Conservation (phyloP, 2,113 vertebrate species). For the Varanus salvator region DNA sequence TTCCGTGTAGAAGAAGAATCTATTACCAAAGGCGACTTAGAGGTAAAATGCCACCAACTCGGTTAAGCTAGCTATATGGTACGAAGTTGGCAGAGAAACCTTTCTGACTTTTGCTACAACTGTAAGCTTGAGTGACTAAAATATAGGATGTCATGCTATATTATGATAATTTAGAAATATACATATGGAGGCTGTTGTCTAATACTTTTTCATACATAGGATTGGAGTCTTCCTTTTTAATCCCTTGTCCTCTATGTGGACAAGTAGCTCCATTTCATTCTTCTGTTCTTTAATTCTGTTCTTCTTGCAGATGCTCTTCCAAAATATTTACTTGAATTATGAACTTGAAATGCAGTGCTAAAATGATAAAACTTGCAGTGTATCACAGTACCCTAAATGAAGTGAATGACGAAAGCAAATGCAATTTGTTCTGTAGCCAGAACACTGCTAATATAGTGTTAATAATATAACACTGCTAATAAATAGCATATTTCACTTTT, state of each 20-base stretch:
- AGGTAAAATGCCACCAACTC: conserved; percentile 85
- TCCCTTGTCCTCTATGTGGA: neutral
- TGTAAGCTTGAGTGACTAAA: neutral
- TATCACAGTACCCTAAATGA: conserved; percentile 16
- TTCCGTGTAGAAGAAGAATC: conserved; percentile 98
- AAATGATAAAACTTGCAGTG: conserved; percentile 51
- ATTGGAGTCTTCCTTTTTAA: neutral
- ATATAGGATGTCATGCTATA: neutral
- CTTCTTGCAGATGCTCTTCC: conserved; percentile 41
- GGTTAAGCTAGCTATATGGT: neutral
- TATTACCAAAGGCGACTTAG: conserved; percentile 98
- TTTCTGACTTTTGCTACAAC: neutral
- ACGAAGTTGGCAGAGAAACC: neutral
- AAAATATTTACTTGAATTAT: conserved; percentile 21
- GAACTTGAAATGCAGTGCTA: neutral
- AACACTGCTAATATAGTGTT: too few species aligned
- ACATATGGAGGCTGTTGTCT: neutral
- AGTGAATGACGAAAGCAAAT: neutral
- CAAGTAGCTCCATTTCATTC: neutral
- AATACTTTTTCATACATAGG: neutral
- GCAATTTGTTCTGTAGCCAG: neutral
- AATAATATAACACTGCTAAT: too few species aligned
- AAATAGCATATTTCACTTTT: neutral
- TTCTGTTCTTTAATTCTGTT: neutral
- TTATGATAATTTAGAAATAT: neutral